Evolutionary conservation across 2,113 vertebrate genomes (phyloP).

Genomic region (Varanus salvator): DNA sequence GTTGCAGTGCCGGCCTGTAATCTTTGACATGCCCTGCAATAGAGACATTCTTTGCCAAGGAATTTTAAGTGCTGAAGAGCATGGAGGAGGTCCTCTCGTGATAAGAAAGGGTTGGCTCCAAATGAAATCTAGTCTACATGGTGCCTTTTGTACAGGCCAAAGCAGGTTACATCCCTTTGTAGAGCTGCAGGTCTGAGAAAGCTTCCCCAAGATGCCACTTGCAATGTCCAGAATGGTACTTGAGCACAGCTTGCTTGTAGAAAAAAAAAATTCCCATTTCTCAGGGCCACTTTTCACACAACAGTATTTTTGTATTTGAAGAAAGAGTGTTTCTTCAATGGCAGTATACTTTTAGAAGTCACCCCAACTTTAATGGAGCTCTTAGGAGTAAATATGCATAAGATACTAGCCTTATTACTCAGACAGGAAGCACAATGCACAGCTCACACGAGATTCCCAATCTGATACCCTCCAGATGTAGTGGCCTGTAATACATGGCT

Average conservation of each 20-base stretch:
- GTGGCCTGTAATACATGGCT: neutral
- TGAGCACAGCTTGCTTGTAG: too few relatives aligned
- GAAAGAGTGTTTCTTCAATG: neutral
- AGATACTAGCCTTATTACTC: neutral
- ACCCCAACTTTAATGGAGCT: neutral
- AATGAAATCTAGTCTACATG: neutral
- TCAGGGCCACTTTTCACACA: neutral
- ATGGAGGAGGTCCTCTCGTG: neutral
- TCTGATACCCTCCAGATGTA: neutral
- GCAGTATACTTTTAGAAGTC: neutral
- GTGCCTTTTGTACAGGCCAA: neutral
- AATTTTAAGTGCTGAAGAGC: neutral
- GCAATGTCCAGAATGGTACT: neutral
- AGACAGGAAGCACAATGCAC: neutral
- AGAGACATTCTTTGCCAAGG: neutral
- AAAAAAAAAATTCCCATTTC: neutral
- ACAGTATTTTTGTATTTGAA: neutral
- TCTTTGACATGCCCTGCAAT: neutral
- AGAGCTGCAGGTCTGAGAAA: neutral
- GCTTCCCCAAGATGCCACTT: too few relatives aligned
- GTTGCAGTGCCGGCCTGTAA: neutral
- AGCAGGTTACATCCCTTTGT: neutral
- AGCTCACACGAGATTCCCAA: neutral
- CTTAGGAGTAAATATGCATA: neutral
- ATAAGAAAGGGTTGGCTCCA: constrained; percentile 23